Evolutionary conservation across 64 coral and sea anemone species (phyloP), one percentile per base, ranked within the genome.

Genomic region (Cladopsammia gracilis): DNA sequence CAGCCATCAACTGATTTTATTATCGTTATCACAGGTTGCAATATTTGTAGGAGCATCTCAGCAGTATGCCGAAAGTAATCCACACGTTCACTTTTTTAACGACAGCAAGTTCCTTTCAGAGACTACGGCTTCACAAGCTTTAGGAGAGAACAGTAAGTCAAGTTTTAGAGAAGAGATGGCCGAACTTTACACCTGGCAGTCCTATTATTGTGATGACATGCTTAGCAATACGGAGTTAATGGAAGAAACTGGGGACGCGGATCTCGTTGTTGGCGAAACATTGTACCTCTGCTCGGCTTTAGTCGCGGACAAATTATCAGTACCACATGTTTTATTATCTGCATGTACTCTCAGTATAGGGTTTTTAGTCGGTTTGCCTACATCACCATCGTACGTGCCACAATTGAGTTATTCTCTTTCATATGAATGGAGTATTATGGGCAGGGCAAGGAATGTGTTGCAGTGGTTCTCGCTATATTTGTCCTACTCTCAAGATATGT

Each of bases 251-350:
- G 49, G 47, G 1, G 6, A 43, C 13, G 78, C 78, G 23, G 66
- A 91, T 58, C 20, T 91, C 7, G 25, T 91, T 54, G 58, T 91
- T 75, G 89, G 89, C 53, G 89, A 91, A 20, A n/a, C 47, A 6
- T 14, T 73, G 5, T 91, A 91, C 15, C 51, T 61, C 16, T 91
- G 70, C 19, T 73, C 70, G 3, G 4, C 85, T 9, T 87, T 87
- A 26, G 48, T 93, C 0, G 91, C 91, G 0, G 83, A 76, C 47
- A 86, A 93, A 51, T 77, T 52, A 3, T 51, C 24, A 7, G 25
- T 93, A 74, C 80, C 91, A 53, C 72, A 87, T 78, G 83, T 93
- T 46, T 12, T 76, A 15, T 23, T 93, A 62, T 86, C 71, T 14
- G 59, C 53, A 13, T 19, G 20, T 9, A 18, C 34, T 25, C 4